A percentile compares a stretch with the other conserved stretches of the same genome.
Conservation (phyloP, 2,113 vertebrate genomes). For the Anolis sagrei region DNA sequence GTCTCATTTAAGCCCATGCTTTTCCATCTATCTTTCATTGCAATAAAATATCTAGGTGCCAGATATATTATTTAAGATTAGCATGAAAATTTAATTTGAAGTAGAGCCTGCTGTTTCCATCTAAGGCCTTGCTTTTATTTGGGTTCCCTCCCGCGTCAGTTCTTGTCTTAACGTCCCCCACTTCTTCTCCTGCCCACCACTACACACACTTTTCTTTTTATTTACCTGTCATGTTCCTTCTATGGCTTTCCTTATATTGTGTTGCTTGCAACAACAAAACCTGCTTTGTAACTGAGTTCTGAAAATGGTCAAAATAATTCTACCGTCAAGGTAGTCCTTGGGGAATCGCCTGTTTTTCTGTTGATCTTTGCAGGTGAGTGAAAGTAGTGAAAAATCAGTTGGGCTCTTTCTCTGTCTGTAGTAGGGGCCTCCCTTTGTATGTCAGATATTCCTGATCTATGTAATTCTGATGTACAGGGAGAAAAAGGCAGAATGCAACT, state of each 20-base stretch:
- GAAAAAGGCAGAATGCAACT: conserved; percentile 3
- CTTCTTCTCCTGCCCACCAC: conserved; percentile 39
- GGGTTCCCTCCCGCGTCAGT: conserved; percentile 61
- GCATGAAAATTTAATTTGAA: conserved; percentile 75
- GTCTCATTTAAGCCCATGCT: conserved; percentile 56
- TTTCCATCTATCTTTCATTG: conserved; percentile 64
- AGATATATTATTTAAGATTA: conserved; percentile 77
- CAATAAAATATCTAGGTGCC: conserved; percentile 62
- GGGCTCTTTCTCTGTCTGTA: conserved; percentile 43
- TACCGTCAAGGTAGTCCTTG: conserved; percentile 53
- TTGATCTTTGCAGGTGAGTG: conserved; percentile 48
- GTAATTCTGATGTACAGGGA: conserved; percentile 20
- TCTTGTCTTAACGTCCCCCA: conserved; percentile 33
- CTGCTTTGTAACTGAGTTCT: conserved; percentile 63
- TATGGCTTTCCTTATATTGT: conserved; percentile 54
- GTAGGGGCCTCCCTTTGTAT: conserved; percentile 36
- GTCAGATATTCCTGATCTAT: conserved; percentile 11
- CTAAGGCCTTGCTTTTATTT: conserved; percentile 61
- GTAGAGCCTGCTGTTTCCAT: conserved; percentile 60
- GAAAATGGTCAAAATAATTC: conserved; percentile 66
- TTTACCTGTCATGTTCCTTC: conserved; percentile 60
- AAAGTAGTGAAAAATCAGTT: conserved; percentile 52
- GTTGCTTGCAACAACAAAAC: conserved; percentile 60
- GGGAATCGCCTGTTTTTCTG: conserved; percentile 60
- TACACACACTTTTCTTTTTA: conserved; percentile 50